A percentile compares a stretch with the other conserved stretches of the same genome.
phyloP scores from a whole-genome alignment of 1,140 invertebrate genomes.

The Solen grandis region DNA sequence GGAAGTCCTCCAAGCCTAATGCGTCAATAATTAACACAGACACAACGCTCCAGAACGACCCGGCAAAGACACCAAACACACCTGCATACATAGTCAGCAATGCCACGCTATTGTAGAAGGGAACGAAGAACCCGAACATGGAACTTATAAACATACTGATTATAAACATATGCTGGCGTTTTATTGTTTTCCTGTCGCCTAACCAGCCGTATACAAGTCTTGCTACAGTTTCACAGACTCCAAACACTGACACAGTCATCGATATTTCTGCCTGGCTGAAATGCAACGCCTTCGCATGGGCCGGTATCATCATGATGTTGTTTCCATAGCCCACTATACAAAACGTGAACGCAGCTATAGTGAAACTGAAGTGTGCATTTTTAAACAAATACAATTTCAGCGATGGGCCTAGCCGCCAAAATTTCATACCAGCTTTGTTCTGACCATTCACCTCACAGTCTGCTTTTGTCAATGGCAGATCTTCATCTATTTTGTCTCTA shows the following conservation, averaged over 20 bases:
- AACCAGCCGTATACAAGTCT: conserved; percentile 48
- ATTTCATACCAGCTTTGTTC: background rate
- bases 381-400: conserved; percentile 16
- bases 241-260: conserved; percentile 22
- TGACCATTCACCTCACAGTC: background rate
- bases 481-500: background rate
- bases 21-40: conserved; percentile 49
- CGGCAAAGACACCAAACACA: conserved; percentile 48
- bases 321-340: conserved; percentile 49
- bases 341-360: conserved; percentile 31
- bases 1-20: conserved; percentile 41
- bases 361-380: conserved; percentile 46
- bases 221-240: conserved; percentile 24
- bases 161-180: conserved; percentile 41
- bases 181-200: conserved; percentile 10
- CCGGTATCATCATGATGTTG: conserved; percentile 44
- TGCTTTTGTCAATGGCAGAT: background rate
- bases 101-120: conserved; percentile 23
- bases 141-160: conserved; percentile 46
- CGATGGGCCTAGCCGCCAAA: background rate
- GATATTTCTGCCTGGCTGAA: conserved; percentile 18
- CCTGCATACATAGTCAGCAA: conserved; percentile 38
- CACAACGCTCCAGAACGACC: conserved; percentile 47
- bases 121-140: conserved; percentile 29
- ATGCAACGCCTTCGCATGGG: conserved; percentile 22